Conservation (phyloP, 2,888 invertebrate species). For the Cloeon dipterum region DNA sequence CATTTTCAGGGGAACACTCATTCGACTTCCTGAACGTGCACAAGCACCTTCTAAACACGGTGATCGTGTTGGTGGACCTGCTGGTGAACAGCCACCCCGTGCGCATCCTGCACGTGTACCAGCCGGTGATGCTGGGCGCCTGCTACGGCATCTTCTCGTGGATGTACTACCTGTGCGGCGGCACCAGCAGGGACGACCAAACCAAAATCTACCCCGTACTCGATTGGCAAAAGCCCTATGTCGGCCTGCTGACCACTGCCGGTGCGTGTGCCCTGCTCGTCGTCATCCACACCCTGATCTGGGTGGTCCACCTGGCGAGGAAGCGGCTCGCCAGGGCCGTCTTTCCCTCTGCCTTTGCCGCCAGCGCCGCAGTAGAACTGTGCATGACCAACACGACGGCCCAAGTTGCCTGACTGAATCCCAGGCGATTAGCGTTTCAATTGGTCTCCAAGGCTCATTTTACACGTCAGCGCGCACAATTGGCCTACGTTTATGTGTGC, state of each 20-base stretch:
- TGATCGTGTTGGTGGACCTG: conserved; percentile 54
- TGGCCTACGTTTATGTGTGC: too few relatives aligned
- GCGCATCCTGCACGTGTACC: conserved; percentile 24
- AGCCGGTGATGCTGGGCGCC: conserved; percentile 22
- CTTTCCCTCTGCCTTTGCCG: too few relatives aligned
- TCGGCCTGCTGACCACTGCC: neutral
- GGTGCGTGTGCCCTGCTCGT: neutral
- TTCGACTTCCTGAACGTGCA: conserved; percentile 31
- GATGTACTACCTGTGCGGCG: conserved; percentile 47
- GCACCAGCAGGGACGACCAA: conserved; percentile 35
- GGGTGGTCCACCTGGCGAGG: neutral
- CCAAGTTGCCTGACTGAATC: too few relatives aligned
- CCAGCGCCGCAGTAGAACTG: too few relatives aligned
- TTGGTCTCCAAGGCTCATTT: too few relatives aligned
- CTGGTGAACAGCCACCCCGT: conserved; percentile 51
- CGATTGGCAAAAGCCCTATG: conserved; percentile 43
- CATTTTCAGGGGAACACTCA: too few relatives aligned
- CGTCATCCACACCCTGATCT: neutral
- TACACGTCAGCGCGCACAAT: too few relatives aligned
- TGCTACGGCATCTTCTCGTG: conserved; percentile 42
- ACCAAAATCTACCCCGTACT: conserved; percentile 49
- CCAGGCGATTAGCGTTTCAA: too few relatives aligned
- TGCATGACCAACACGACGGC: too few relatives aligned
- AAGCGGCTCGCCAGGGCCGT: too few relatives aligned
- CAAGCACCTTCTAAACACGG: conserved; percentile 50